phyloP scores from a whole-genome alignment of 2,888 invertebrate species.

The Dicyrtoma fusca region DNA sequence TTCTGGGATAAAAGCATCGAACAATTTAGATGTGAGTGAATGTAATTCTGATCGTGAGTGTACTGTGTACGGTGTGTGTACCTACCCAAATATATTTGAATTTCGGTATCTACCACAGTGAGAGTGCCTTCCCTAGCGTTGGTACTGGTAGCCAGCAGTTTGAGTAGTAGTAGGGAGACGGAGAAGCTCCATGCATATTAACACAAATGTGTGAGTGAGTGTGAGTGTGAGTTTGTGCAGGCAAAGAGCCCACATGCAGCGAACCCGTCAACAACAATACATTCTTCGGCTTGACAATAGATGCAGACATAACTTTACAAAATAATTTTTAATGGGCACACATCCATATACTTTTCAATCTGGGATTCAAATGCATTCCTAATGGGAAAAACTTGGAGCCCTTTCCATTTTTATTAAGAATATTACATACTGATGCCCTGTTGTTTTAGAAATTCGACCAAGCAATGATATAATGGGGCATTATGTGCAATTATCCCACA shows the following conservation, averaged over 20 bases:
- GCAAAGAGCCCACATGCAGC: slow-evolving; percentile 31
- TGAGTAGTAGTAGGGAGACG: too few species aligned
- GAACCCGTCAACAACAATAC: slow-evolving; percentile 31
- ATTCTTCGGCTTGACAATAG: slow-evolving; percentile 29
- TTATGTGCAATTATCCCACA: too few species aligned
- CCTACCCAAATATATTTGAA: too few species aligned
- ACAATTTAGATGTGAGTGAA: slow-evolving; percentile 28
- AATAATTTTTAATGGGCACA: slow-evolving; percentile 30
- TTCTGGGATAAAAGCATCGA: slow-evolving; percentile 36
- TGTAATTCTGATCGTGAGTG: background rate
- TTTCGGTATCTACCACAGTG: too few species aligned
- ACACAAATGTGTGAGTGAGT: background rate
- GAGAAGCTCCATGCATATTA: too few species aligned
- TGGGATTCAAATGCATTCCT: background rate
- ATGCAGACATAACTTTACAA: slow-evolving; percentile 24
- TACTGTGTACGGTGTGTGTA: too few species aligned
- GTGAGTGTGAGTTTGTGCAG: background rate
- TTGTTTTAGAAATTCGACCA: too few species aligned
- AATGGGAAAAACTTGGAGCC: background rate
- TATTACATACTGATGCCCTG: too few species aligned
- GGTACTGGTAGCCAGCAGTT: too few species aligned
- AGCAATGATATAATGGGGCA: too few species aligned
- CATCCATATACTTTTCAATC: slow-evolving; percentile 1
- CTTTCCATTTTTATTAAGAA: slow-evolving; percentile 8
- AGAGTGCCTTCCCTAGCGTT: too few species aligned